A percentile compares a stretch with the other conserved stretches of the same genome.
These are phyloP conservation scores for Amphiduros pacificus DNA, from an alignment of 2,888 invertebrate genomes.

Conservation along the genomic window DNA sequence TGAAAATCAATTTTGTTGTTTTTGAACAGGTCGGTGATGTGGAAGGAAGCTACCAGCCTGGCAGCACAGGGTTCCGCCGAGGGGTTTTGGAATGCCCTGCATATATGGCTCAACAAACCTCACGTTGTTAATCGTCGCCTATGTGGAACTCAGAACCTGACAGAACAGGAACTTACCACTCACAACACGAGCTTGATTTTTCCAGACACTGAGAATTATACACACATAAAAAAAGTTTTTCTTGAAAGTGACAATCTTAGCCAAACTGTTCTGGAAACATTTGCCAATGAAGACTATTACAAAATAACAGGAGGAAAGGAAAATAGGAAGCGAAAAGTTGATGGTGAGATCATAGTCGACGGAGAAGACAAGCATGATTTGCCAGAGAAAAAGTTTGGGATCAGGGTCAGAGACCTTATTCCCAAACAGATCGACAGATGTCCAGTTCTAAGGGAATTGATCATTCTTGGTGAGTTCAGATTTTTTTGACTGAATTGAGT, in stretches of 20 bases:
- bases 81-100: slow-evolving; percentile 17
- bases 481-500: neutral
- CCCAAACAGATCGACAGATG: slow-evolving; percentile 10
- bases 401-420: slow-evolving; percentile 1
- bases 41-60: no score
- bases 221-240: no score
- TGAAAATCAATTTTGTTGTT: no score
- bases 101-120: slow-evolving; percentile 39
- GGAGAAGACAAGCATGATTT: neutral
- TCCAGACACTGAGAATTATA: no score
- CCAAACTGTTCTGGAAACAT: no score
- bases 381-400: neutral
- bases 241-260: no score
- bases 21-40: no score
- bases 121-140: slow-evolving; percentile 40
- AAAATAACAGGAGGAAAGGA: neutral
- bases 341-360: neutral
- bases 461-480: slow-evolving; percentile 1
- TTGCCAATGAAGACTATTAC: no score
- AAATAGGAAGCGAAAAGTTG: neutral
- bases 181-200: no score
- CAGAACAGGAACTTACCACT: no score
- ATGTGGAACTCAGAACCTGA: slow-evolving; percentile 30
- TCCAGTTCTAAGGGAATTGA: slow-evolving; percentile 2
- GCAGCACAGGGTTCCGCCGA: neutral